Base-by-base conservation (phyloP, 2,113 vertebrate species). In the Astur gentilis region DNA sequence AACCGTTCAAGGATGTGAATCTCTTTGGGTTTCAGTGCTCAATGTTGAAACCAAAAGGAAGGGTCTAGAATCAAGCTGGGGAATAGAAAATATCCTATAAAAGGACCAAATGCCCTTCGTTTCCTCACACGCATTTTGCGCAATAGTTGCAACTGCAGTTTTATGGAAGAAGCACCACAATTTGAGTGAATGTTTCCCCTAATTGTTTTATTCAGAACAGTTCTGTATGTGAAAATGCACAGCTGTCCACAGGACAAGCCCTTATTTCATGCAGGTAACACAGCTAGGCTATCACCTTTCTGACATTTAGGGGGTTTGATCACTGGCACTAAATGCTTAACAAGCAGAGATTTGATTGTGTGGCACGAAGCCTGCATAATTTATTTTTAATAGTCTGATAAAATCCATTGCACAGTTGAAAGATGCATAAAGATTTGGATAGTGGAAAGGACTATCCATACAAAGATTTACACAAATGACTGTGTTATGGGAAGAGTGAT, bases 321-420 rank as follows among this genome's bases (percentile, higher is more conserved):
- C 96, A 91, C 89, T 64, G 60, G 60, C 6, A 6, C 42, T 90
- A 95, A 97, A 90, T 38, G 91, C 78, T 96, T 94, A 94, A 97
- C 96, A 95, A 95, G 97, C 93, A 93, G 81, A 72, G 94, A 89
- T 95, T 45, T 95, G 94, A 95, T 91, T 90, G 62, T 70, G 84
- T 96, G 95, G 93, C 94, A 95, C 2, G 1, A 70, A 96, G 91
- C 96, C 94, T 88, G 89, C 93, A 90, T 96, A 96, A 94, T 90
- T 93, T 91, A 54, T 80, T 85, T 91, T 87, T 86, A 93, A 96
- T 66, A 88, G 87, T 81, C 91, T 95, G 94, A 73, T 83, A 86
- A 95, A 95, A 91, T 50, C 87, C 91, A 47, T 64, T 20, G 81
- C 75, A 42, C 7, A 62, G 71, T 70, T 83, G 78, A 86, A 80